These are phyloP conservation scores for Ophiothrix spiculata DNA, from an alignment of 35 echinoderm and acorn worm genomes.

Conservation along the genomic window DNA sequence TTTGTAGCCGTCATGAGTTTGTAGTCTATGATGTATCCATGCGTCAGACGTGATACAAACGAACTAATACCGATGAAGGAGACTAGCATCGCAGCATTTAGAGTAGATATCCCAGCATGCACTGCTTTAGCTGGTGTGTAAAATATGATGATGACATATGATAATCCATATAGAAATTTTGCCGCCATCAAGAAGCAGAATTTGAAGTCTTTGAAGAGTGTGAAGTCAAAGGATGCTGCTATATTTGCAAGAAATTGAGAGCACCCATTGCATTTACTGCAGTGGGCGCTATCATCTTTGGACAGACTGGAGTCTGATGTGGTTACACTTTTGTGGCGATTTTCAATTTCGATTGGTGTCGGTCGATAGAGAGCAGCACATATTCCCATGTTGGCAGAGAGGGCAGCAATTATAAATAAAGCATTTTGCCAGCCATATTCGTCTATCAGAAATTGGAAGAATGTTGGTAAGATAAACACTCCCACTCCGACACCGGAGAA, in stretches of 20 bases:
- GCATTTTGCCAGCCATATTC: conserved; percentile 21
- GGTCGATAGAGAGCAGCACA: conserved; percentile 15
- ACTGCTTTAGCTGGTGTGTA: neutral
- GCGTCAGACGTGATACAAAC: neutral
- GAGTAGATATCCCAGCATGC: neutral
- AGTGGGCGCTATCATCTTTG: too few species aligned
- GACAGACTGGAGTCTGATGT: too few species aligned
- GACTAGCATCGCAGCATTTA: neutral
- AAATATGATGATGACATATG: neutral
- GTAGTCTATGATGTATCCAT: neutral
- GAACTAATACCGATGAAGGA: neutral
- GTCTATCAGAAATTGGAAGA: conserved; percentile 11
- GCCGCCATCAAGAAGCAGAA: too few species aligned
- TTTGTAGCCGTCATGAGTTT: neutral
- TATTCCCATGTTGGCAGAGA: neutral
- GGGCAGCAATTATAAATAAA: conserved; percentile 6
- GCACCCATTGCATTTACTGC: too few species aligned
- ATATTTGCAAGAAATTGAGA: too few species aligned
- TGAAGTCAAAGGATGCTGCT: too few species aligned
- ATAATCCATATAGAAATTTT: too few species aligned
- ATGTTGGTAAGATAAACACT: neutral
- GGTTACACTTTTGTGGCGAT: too few species aligned
- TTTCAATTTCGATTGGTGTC: neutral
- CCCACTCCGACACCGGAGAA: neutral
- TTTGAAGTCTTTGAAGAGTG: too few species aligned